Percentiles rank a stretch among this genome's conserved stretches.
phyloP scores from a whole-genome alignment of 2,888 invertebrate species.

The Acanthosepion esculentum region DNA sequence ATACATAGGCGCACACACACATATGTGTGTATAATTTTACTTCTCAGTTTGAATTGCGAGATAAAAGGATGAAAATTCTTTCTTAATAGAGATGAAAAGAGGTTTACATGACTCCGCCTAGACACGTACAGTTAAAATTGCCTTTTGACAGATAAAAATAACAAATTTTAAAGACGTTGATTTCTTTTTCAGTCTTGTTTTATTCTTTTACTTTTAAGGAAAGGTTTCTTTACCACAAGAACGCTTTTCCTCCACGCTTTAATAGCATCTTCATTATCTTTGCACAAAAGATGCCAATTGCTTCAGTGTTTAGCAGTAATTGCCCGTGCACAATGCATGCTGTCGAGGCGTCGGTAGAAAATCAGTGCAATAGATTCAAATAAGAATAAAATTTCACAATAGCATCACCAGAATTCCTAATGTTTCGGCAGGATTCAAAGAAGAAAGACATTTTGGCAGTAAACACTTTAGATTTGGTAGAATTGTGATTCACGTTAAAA shows the following conservation, averaged over 20 bases:
- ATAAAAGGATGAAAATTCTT: background rate
- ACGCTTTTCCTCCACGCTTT: background rate
- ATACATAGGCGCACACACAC: slow-evolving; percentile 37
- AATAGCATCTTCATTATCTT: background rate
- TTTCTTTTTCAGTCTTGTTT: background rate
- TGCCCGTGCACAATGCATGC: background rate
- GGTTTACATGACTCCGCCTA: background rate
- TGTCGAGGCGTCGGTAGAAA: background rate
- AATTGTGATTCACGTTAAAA: background rate
- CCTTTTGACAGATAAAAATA: background rate
- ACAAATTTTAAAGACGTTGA: background rate
- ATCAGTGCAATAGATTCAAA: background rate
- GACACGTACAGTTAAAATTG: slow-evolving; percentile 1
- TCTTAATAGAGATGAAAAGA: background rate
- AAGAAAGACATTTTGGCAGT: background rate
- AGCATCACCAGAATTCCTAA: background rate
- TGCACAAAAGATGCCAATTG: background rate
- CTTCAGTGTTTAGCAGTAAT: background rate
- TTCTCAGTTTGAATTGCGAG: background rate
- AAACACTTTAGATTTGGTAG: background rate
- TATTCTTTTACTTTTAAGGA: background rate
- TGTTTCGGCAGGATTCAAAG: background rate
- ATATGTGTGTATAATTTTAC: background rate
- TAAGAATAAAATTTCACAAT: background rate
- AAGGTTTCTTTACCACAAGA: background rate